Evolutionary conservation across 2,113 vertebrate genomes (phyloP).

Genomic region (Phyllostomus hastatus): DNA sequence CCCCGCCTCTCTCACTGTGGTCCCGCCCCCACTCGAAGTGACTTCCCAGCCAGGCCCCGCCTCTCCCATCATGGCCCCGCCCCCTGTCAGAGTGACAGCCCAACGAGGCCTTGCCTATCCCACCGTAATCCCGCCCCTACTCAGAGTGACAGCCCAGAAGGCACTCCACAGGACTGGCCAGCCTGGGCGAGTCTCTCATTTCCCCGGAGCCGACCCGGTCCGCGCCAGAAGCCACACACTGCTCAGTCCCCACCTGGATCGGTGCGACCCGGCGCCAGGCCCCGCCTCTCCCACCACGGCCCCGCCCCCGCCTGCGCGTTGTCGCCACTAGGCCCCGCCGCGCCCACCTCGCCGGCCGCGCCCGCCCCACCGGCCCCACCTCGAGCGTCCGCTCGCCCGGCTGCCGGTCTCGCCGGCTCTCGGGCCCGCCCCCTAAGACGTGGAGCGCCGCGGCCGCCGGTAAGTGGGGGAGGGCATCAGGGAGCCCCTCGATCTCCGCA

Average conservation of each 20-base stretch:
- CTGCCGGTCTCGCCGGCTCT: neutral
- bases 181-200: accelerated
- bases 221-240: accelerated
- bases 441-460: slow-evolving; percentile 54
- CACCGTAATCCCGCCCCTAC: neutral
- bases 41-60: neutral
- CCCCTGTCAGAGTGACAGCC: neutral
- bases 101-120: neutral
- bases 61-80: neutral
- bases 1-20: neutral
- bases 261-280: accelerated
- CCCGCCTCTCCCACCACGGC: neutral
- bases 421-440: slow-evolving; percentile 44
- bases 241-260: accelerated
- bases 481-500: neutral
- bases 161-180: accelerated
- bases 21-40: neutral
- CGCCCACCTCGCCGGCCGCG: neutral
- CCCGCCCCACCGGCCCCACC: accelerated
- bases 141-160: neutral
- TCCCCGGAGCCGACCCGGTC: accelerated
- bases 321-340: accelerated
- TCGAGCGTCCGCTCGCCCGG: accelerated
- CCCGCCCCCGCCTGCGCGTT: neutral
- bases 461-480: slow-evolving; percentile 45